Evolutionary conservation across 2,113 vertebrate genomes (phyloP).

Genomic region (Dicerorhinus sumatrensis): DNA sequence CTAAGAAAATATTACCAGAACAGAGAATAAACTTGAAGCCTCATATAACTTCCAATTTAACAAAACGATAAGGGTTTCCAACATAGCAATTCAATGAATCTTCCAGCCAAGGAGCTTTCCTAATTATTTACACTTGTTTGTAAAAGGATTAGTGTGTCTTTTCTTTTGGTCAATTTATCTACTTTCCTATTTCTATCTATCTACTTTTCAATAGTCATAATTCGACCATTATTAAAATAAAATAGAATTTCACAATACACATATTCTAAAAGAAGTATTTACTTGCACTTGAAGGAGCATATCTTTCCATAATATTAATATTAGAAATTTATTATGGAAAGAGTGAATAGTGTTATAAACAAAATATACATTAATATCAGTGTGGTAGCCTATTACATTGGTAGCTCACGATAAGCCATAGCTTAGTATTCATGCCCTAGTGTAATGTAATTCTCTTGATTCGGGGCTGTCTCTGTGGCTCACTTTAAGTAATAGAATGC

Average conservation of each 20-base stretch:
- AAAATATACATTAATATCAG: not conserved
- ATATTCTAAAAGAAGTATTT: not conserved
- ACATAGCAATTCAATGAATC: not conserved
- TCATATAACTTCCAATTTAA: slow-evolving; percentile 9
- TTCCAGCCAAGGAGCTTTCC: not conserved
- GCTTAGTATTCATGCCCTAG: not conserved
- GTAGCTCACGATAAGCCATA: not conserved
- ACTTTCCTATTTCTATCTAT: not conserved
- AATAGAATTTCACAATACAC: not conserved
- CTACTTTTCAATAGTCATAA: not conserved
- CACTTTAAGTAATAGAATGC: not conserved
- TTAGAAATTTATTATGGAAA: not conserved
- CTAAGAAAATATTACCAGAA: not conserved
- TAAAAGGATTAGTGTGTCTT: not conserved
- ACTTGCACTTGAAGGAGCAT: not conserved
- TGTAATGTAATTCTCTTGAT: not conserved
- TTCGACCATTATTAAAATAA: not conserved
- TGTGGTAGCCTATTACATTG: not conserved
- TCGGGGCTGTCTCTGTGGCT: not conserved
- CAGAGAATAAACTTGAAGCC: not conserved
- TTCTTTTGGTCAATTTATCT: not conserved
- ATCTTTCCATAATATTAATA: not conserved
- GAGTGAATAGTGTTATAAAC: not conserved
- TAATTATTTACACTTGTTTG: not conserved
- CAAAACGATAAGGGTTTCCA: not conserved